Evolutionary conservation across 2,888 invertebrate genomes (phyloP), one percentile per base, ranked within the genome.

Genomic region (Fragum fragum): DNA sequence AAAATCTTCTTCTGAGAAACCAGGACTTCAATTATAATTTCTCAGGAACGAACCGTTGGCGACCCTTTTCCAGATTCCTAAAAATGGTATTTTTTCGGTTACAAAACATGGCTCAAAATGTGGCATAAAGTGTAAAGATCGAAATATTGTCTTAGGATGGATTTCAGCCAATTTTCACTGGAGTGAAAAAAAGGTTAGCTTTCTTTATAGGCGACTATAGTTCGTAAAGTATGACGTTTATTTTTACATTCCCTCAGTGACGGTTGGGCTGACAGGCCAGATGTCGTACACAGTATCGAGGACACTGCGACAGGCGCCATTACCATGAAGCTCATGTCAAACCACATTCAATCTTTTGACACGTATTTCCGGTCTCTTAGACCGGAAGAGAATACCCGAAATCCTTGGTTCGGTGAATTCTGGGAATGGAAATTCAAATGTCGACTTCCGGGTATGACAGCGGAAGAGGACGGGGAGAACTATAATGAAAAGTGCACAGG

Each of bases 341-440:
- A 97, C 0, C 88, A 86, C 14, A 88, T 94, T n/a, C 81, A 89
- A 1, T 89, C 91, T 66, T 95, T 95, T 81, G 96, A 97, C 92
- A 93, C 95, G 7, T 96, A 97, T 94, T 97, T 97, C 94, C 96
- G 96, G 89, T 94, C 95, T 0, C 95, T 97, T 69, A 87, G 88
- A 72, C 95, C 96, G 79, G 97, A 97, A 0, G 96, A 95, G 90
- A 97, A 97, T 94, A 92, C 94, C 9, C 95, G 96, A 72, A 97
- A 97, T 94, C 97, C 97, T 0, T 96, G 96, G 96, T 97, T 97
- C 94, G 95, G 95, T 28, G 97, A 97, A 93, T 97, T 97, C 94
- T 97, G 97, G 97, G 96, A 97, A 93, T 95, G 95, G 84, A 96
- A 96, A 89, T 97, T 97, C 94, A 95, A 96, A 88, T 97, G 97